Conservation (phyloP, 2,113 vertebrate genomes). For the Sigmodon hispidus region DNA sequence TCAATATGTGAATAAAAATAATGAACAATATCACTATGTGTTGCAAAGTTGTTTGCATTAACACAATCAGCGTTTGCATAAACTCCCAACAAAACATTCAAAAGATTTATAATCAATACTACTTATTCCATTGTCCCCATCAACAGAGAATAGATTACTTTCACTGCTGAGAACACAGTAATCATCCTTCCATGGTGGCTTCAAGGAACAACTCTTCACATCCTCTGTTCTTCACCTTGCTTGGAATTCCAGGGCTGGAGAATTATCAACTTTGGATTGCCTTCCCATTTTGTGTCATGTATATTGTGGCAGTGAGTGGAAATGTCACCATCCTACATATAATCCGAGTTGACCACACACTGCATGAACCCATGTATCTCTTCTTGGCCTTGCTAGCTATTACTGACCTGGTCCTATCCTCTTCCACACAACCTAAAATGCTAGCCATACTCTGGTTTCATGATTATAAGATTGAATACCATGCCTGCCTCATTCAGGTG, state of each 20-base stretch:
- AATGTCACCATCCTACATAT: conserved; percentile 68
- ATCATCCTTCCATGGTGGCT: neutral
- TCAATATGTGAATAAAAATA: neutral
- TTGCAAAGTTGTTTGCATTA: neutral
- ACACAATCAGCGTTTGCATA: neutral
- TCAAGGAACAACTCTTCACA: conserved; percentile 39
- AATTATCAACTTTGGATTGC: conserved; percentile 71
- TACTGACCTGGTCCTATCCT: conserved; percentile 75
- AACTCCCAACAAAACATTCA: neutral
- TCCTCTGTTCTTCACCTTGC: conserved; percentile 60
- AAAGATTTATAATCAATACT: neutral
- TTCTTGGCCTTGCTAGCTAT: conserved; percentile 77
- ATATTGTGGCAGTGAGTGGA: conserved; percentile 62
- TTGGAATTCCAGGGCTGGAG: conserved; percentile 79
- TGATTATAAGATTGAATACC: conserved; percentile 45
- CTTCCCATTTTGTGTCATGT: conserved; percentile 76
- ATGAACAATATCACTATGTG: neutral
- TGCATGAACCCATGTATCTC: conserved; percentile 78
- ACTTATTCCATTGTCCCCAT: neutral
- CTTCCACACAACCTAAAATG: conserved; percentile 75
- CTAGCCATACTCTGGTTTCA: conserved; percentile 78
- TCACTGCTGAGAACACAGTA: neutral
- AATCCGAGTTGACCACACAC: conserved; percentile 56
- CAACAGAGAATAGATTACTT: neutral
- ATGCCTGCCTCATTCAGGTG: conserved; percentile 78